phyloP scores from a whole-genome alignment of 1,140 invertebrate genomes.

The Heterodera schachtii region DNA sequence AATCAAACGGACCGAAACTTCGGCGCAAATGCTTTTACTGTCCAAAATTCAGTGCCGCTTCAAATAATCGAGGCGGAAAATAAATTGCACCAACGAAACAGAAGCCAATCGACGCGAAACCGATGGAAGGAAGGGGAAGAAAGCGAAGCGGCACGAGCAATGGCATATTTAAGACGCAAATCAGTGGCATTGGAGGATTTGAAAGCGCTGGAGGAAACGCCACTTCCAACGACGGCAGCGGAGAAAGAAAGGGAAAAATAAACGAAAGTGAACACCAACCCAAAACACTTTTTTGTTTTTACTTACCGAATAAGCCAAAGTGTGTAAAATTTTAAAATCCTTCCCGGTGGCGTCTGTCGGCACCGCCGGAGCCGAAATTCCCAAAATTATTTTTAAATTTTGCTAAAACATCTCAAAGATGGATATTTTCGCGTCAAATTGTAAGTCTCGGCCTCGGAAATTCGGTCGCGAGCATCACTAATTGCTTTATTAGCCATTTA shows the following conservation, averaged over 20 bases:
- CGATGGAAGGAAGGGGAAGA: neutral
- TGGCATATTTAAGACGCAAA: conserved; percentile 54
- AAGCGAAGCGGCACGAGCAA: conserved; percentile 48
- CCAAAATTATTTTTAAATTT: too few species aligned
- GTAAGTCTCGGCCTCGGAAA: too few species aligned
- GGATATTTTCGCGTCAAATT: too few species aligned
- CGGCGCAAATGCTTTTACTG: neutral
- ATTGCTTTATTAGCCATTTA: too few species aligned
- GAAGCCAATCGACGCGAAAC: conserved; percentile 21
- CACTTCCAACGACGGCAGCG: conserved; percentile 22
- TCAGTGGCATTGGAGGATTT: conserved; percentile 54
- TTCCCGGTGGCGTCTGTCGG: too few species aligned
- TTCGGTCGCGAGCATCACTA: too few species aligned
- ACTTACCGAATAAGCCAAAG: too few species aligned
- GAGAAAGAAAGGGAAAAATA: neutral
- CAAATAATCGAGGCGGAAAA: conserved; percentile 52
- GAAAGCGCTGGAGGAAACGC: conserved; percentile 40
- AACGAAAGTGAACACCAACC: too few species aligned
- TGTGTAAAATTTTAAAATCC: too few species aligned
- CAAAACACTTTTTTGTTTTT: too few species aligned
- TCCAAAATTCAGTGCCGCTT: conserved; percentile 16
- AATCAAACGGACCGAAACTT: neutral
- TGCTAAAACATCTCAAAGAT: too few species aligned
- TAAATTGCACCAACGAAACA: conserved; percentile 15
- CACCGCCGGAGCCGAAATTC: too few species aligned